These are phyloP conservation scores for Pteronotus mesoamericanus DNA, from an alignment of 2,797 vertebrate species.

Conservation along the genomic window DNA sequence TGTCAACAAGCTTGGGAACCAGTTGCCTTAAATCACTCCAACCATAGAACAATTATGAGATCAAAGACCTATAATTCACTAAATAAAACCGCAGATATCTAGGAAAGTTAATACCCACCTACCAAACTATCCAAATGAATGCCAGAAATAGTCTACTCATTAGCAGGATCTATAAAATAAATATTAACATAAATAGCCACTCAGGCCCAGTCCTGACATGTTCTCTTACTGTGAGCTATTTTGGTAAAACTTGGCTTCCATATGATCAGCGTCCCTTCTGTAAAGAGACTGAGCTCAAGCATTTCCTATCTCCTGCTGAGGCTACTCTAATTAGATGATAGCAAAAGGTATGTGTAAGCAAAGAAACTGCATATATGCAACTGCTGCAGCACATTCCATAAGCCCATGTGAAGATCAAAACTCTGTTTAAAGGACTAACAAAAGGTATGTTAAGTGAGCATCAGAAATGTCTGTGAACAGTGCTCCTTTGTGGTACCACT, in stretches of 20 bases:
- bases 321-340: conserved; percentile 15
- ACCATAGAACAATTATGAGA: background rate
- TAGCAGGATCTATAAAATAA: conserved; percentile 26
- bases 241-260: background rate
- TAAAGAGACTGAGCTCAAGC: background rate
- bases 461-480: background rate
- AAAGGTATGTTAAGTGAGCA: background rate
- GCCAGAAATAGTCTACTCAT: background rate
- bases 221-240: conserved; percentile 6
- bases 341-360: background rate
- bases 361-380: background rate
- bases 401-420: background rate
- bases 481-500: background rate
- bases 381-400: background rate
- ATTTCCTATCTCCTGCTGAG: background rate
- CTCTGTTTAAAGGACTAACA: background rate
- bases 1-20: background rate
- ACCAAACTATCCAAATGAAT: background rate
- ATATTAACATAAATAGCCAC: conserved; percentile 14
- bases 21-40: background rate
- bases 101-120: background rate
- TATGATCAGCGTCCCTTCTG: background rate
- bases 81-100: background rate
- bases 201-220: background rate
- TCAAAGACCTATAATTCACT: background rate